Percentiles rank a stretch among this genome's conserved stretches.
Conservation (phyloP, 2,113 vertebrate genomes). For the Thymallus thymallus region DNA sequence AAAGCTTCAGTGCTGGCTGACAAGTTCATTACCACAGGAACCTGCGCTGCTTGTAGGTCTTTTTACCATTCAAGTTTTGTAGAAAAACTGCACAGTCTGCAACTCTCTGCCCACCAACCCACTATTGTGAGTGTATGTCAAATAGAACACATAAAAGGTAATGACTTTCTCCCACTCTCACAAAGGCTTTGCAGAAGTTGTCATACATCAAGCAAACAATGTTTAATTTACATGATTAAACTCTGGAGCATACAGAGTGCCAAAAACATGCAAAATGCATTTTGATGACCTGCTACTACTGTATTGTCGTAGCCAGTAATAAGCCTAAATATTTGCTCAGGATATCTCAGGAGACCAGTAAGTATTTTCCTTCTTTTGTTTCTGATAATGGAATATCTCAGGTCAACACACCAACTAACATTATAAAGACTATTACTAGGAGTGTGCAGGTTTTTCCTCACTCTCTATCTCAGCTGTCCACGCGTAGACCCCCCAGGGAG, state of each 20-base stretch:
- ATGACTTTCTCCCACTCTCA: conserved; percentile 30
- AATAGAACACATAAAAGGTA: conserved; percentile 49
- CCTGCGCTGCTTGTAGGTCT: conserved; percentile 58
- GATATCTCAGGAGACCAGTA: not conserved
- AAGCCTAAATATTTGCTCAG: not conserved
- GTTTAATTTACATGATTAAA: conserved; percentile 41
- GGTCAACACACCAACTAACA: too few relatives aligned
- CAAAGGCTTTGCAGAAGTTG: conserved; percentile 24
- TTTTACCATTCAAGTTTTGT: conserved; percentile 47
- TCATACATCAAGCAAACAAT: conserved; percentile 25
- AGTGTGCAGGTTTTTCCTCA: too few relatives aligned
- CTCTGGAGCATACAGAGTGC: conserved; percentile 23
- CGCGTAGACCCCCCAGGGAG: too few relatives aligned
- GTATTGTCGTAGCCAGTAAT: not conserved
- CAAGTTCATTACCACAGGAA: conserved; percentile 71
- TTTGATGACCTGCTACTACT: conserved; percentile 19
- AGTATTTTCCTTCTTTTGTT: too few relatives aligned
- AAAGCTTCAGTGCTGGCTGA: conserved; percentile 64
- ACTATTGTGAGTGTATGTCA: conserved; percentile 39
- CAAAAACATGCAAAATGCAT: conserved; percentile 43
- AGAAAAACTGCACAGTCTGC: conserved; percentile 63
- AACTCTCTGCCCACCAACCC: conserved; percentile 39
- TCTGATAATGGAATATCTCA: too few relatives aligned
- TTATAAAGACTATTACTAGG: too few relatives aligned
- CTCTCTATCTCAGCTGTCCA: too few relatives aligned